A percentile compares a stretch with the other conserved stretches of the same genome.
phyloP scores from a whole-genome alignment of 2,888 invertebrate genomes.

The Protonemura montana region DNA sequence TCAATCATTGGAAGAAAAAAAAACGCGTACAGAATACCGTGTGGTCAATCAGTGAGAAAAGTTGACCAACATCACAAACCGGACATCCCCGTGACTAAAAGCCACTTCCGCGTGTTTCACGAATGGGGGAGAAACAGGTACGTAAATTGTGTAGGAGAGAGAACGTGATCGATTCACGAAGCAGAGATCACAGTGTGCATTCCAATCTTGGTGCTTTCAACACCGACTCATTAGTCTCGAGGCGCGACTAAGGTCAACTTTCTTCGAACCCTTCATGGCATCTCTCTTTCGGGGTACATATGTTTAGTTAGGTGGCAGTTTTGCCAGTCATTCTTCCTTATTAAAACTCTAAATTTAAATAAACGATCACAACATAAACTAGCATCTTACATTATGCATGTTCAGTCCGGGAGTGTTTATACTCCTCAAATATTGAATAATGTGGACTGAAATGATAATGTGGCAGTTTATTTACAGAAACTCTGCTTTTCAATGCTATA shows the following conservation, averaged over 20 bases:
- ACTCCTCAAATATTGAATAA: too few species aligned
- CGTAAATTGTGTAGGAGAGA: background rate
- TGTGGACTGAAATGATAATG: too few species aligned
- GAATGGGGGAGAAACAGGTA: background rate
- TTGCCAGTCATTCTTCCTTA: background rate
- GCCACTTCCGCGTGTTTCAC: background rate
- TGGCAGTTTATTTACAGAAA: too few species aligned
- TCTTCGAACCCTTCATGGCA: background rate
- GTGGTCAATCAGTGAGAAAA: background rate
- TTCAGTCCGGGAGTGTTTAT: too few species aligned
- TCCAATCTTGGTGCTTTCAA: background rate
- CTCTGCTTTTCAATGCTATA: too few species aligned
- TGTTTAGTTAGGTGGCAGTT: background rate
- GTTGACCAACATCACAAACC: background rate
- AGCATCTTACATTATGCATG: too few species aligned
- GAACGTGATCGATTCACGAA: background rate
- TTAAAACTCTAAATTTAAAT: too few species aligned
- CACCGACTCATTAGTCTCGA: background rate
- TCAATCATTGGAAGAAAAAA: background rate
- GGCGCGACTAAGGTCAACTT: background rate
- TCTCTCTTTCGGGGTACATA: background rate
- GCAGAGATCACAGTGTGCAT: background rate
- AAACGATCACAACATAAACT: too few species aligned
- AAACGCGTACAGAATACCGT: background rate
- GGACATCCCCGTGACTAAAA: slow-evolving; percentile 27